Evolutionary conservation across 2,113 vertebrate species (phyloP), one percentile per base, ranked within the genome.

Genomic region (Gyps fulvus): DNA sequence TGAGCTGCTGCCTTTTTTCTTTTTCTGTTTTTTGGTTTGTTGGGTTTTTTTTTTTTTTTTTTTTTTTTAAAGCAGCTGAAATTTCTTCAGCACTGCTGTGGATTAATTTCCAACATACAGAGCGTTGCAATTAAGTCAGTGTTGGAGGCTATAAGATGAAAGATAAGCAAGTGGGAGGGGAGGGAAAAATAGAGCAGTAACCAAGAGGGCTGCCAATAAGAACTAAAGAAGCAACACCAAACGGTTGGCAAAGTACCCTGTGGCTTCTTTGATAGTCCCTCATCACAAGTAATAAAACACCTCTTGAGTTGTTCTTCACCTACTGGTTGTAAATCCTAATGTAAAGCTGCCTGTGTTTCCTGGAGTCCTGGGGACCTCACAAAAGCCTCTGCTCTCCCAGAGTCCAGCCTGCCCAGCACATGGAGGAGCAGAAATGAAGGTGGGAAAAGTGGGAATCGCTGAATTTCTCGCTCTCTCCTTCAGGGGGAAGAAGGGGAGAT

Each of bases 221-320:
- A 91, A 58, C 65, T 94, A 25, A 87, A 93, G 89, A 55, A 97
- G 80, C 77, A 93, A 15, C 89, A 87, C 77, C 69, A 82, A 95
- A 83, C 13, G 16, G 65, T 4, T 97, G 90, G 92, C 94, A 82
- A 92, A 92, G 89, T 45, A 93, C 81, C 77, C 81, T 87, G 81
- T 94, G 94, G 91, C 94, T 94, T 78, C 93, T 88, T 95, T 96
- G 93, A 89, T 94, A 93, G 89, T 95, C 96, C 94, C 87, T 85
- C 89, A 80, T 94, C 81, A 89, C 77, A 76, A 91, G 92, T 65
- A 92, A 65, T 97, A 95, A 95, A 97, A 92, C 83, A 95, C 91
- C 83, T 91, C 93, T 94, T 63, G 95, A 89, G 86, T 61, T 91
- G 86, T 84, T 92, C 91, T 95, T 92, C 36, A 71, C 90, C 94